These are phyloP conservation scores for Drosophila pachea DNA, from an alignment of 1,140 invertebrate genomes.

Conservation along the genomic window DNA sequence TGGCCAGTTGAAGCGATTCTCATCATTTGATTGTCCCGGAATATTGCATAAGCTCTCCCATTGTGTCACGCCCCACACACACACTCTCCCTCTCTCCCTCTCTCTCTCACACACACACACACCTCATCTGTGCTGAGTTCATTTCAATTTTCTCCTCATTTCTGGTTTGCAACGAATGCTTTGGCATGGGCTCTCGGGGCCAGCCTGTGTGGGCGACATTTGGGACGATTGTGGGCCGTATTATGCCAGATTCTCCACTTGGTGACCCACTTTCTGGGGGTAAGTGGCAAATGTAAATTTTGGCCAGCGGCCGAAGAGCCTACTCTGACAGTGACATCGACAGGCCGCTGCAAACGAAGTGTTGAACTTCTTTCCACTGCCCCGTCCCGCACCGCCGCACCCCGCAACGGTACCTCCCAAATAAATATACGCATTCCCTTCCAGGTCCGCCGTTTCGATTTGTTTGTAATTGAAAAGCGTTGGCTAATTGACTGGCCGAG, in stretches of 20 bases:
- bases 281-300: slow-evolving; percentile 48
- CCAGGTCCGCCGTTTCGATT: slow-evolving; percentile 37
- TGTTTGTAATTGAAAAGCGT: slow-evolving; percentile 51
- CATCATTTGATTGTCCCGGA: slow-evolving; percentile 6
- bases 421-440: too few relatives aligned
- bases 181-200: not conserved
- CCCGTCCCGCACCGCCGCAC: not conserved
- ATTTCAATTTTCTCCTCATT: slow-evolving; percentile 9
- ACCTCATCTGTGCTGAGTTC: not conserved
- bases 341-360: slow-evolving; percentile 7
- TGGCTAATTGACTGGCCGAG: slow-evolving; percentile 49
- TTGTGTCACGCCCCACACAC: slow-evolving; percentile 1
- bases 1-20: too few relatives aligned
- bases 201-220: not conserved
- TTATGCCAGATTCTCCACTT: slow-evolving; percentile 33
- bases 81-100: not conserved
- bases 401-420: too few relatives aligned
- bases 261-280: slow-evolving; percentile 34
- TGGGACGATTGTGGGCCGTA: not conserved
- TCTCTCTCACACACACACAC: not conserved
- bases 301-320: slow-evolving; percentile 1
- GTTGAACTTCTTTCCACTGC: not conserved
- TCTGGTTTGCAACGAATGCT: not conserved
- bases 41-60: slow-evolving; percentile 3
- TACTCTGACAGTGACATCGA: slow-evolving; percentile 1